Percentiles rank a stretch among this genome's conserved stretches.
These are phyloP conservation scores for Morinoia aosen DNA, from an alignment of 2,888 invertebrate species.

Conservation along the genomic window DNA sequence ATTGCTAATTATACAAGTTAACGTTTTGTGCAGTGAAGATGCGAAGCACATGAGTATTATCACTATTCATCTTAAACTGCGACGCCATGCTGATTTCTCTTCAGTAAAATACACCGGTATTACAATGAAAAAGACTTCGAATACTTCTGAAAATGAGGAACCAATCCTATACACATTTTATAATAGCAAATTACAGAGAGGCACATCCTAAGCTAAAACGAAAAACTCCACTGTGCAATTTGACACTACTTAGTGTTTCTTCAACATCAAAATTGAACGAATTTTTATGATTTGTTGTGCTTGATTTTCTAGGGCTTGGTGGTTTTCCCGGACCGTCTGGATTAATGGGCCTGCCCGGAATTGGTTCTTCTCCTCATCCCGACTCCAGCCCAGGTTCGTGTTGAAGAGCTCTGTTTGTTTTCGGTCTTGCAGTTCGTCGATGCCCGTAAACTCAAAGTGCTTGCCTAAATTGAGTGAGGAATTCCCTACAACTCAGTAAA, in stretches of 20 bases:
- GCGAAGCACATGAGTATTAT: not conserved
- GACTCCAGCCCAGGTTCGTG: conserved; percentile 65
- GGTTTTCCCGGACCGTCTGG: conserved; percentile 67
- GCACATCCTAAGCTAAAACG: no score
- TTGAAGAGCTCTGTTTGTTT: not conserved
- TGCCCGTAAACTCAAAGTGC: not conserved
- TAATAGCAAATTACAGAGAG: no score
- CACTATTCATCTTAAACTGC: not conserved
- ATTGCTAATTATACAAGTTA: not conserved
- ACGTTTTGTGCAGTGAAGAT: not conserved
- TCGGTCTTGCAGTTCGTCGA: conserved; percentile 2
- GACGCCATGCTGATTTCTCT: not conserved
- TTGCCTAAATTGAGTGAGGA: not conserved
- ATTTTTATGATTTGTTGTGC: not conserved
- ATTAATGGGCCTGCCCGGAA: conserved; percentile 60
- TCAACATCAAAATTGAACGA: not conserved
- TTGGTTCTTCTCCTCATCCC: conserved; percentile 60
- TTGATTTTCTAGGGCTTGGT: conserved; percentile 59
- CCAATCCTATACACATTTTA: no score
- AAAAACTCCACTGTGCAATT: not conserved
- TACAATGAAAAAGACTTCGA: not conserved
- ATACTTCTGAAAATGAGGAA: not conserved
- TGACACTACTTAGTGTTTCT: not conserved
- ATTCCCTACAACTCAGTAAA: not conserved
- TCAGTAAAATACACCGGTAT: not conserved